Evolutionary conservation across 2,888 invertebrate genomes (phyloP).

Genomic region (Boloria selene): DNA sequence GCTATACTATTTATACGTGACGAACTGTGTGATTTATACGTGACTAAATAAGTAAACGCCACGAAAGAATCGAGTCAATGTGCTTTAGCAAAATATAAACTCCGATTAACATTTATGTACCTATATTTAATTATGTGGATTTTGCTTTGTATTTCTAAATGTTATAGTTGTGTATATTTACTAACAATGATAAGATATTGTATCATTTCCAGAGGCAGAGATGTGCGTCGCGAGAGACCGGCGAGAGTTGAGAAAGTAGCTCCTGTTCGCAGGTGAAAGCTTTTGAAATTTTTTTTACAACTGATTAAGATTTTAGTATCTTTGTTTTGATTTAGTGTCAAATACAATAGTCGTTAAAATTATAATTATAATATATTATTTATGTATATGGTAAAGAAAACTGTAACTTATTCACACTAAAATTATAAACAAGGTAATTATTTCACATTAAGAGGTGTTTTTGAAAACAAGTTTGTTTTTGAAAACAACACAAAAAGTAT

Average conservation of each 20-base stretch:
- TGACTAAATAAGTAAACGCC: not conserved
- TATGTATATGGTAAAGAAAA: no score
- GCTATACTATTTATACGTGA: not conserved
- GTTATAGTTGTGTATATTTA: conserved; percentile 26
- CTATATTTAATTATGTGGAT: conserved; percentile 22
- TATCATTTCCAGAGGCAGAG: conserved; percentile 62
- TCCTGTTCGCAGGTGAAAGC: conserved; percentile 32
- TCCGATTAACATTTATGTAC: conserved; percentile 6
- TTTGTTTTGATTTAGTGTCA: not conserved
- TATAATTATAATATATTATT: not conserved
- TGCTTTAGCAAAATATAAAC: conserved; percentile 2
- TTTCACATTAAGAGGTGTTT: no score
- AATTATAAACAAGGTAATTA: no score
- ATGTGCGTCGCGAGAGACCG: conserved; percentile 61
- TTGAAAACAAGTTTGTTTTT: no score
- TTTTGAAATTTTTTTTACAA: not conserved
- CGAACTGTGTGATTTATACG: no score
- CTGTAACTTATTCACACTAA: no score
- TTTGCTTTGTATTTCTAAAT: conserved; percentile 21
- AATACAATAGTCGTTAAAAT: not conserved
- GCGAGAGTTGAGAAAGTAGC: conserved; percentile 54
- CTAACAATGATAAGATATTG: conserved; percentile 15
- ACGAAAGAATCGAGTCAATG: conserved; percentile 2
- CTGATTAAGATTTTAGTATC: not conserved
- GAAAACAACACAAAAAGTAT: no score